Evolutionary conservation across 2,797 vertebrate genomes (phyloP), one percentile per base, ranked within the genome.

Genomic region (Chelidonichthys spinosus): DNA sequence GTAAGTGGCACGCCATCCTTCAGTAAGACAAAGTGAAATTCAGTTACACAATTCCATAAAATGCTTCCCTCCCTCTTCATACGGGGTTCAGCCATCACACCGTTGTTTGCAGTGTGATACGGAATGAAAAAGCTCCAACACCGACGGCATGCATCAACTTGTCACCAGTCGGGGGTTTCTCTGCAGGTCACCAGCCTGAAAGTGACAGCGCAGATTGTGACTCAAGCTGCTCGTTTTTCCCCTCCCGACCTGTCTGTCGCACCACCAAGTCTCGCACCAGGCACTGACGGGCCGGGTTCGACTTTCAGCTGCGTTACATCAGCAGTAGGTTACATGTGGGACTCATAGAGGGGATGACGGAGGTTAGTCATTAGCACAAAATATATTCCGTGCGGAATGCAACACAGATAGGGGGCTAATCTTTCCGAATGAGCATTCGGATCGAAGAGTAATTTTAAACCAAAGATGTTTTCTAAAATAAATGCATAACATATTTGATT

Each of bases 131-230:
- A 7, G 61, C 61, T 82, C 76, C 67, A 4, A 65, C 53, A n/a
- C 49, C 46, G 64, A 69, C 58, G 73, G 63, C 75, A 81, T 33
- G 64, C 68, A 33, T 73, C 69, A 62, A 53, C 8, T 71, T 62
- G 83, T 79, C 82, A 84, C 75, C 68, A 49, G 64, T 63, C 49
- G 80, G 72, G 53, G 66, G 49, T 76, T 82, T 80, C 84, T 73
- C 87, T 55, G 78, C 85, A 81, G 88, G 90, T 73, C 32, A 25
- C 67, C 81, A 69, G 78, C 86, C 25, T 85, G 78, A 76, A 82
- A 64, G 84, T 83, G 89, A 85, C 83, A 60, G 75, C 44, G 5
- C 33, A n/a, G 63, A 74, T 63, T 60, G 72, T 53, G 78, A 84
- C 53, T 84, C 85, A 89, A 87, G 86, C 86, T 80, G 78, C 73